phyloP scores from a whole-genome alignment of 2,113 vertebrate genomes.

The Nibea coibor region DNA sequence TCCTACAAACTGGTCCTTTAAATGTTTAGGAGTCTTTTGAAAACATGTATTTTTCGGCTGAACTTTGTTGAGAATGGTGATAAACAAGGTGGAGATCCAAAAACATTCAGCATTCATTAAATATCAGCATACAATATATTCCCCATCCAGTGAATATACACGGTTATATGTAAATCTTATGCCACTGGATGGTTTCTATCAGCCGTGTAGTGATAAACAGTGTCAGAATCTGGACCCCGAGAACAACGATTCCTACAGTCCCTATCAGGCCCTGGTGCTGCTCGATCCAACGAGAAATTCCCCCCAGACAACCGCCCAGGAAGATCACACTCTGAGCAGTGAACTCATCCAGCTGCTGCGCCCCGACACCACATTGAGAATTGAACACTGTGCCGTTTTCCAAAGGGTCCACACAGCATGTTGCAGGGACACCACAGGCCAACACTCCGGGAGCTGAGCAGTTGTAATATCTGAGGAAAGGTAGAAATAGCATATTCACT shows the following conservation, averaged over 20 bases:
- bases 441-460: slow-evolving; percentile 88
- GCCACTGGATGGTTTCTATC: slow-evolving; percentile 75
- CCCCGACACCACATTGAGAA: slow-evolving; percentile 86
- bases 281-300: slow-evolving; percentile 84
- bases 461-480: slow-evolving; percentile 90
- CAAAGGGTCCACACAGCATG: slow-evolving; percentile 89
- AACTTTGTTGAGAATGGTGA: background rate
- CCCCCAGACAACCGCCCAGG: slow-evolving; percentile 85
- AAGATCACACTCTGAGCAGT: slow-evolving; percentile 80
- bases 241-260: background rate
- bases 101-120: background rate
- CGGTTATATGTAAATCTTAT: slow-evolving; percentile 37
- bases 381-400: slow-evolving; percentile 86
- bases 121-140: background rate
- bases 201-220: slow-evolving; percentile 81
- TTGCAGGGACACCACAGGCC: slow-evolving; percentile 91
- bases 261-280: slow-evolving; percentile 69
- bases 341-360: slow-evolving; percentile 80
- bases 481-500: background rate
- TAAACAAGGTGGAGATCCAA: slow-evolving; percentile 5
- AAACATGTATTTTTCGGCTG: no score
- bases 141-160: no score
- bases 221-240: slow-evolving; percentile 81
- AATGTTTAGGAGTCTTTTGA: no score
- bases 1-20: no score